These are phyloP conservation scores for Brachycybe producta DNA, from an alignment of 2,888 invertebrate genomes.

Conservation along the genomic window DNA sequence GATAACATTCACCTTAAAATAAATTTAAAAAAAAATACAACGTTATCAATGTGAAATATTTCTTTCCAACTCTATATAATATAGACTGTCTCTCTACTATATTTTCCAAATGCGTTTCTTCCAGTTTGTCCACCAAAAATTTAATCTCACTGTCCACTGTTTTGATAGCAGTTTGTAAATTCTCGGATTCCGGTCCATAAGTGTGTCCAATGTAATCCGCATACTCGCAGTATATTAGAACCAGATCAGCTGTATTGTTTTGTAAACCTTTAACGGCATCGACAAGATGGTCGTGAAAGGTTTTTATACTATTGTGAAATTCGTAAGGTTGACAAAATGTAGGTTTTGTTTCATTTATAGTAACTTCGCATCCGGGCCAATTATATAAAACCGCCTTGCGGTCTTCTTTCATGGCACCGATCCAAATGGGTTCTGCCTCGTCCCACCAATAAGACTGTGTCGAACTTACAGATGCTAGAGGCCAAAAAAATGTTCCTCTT, in stretches of 20 bases:
- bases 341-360: slow-evolving; percentile 20
- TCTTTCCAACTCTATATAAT: neutral
- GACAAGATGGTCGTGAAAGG: slow-evolving; percentile 7
- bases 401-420: slow-evolving; percentile 26
- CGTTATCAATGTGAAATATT: neutral
- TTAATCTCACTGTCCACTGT: slow-evolving; percentile 28
- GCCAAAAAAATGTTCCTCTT: neutral
- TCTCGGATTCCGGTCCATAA: slow-evolving; percentile 29
- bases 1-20: slow-evolving; percentile 30
- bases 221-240: slow-evolving; percentile 27
- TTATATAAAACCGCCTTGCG: slow-evolving; percentile 18
- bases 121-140: slow-evolving; percentile 27
- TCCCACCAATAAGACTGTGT: slow-evolving; percentile 29
- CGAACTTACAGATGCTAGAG: neutral
- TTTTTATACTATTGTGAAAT: neutral
- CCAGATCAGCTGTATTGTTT: slow-evolving; percentile 12
- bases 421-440: slow-evolving; percentile 30
- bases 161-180: slow-evolving; percentile 27
- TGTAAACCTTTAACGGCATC: slow-evolving; percentile 2
- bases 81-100: neutral
- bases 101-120: slow-evolving; percentile 23
- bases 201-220: slow-evolving; percentile 30
- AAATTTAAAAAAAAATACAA: slow-evolving; percentile 12
- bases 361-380: slow-evolving; percentile 23
- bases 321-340: slow-evolving; percentile 22